These are phyloP conservation scores for Epizoanthus illoricatus DNA, from an alignment of 92 coral and sea anemone genomes.

Conservation along the genomic window DNA sequence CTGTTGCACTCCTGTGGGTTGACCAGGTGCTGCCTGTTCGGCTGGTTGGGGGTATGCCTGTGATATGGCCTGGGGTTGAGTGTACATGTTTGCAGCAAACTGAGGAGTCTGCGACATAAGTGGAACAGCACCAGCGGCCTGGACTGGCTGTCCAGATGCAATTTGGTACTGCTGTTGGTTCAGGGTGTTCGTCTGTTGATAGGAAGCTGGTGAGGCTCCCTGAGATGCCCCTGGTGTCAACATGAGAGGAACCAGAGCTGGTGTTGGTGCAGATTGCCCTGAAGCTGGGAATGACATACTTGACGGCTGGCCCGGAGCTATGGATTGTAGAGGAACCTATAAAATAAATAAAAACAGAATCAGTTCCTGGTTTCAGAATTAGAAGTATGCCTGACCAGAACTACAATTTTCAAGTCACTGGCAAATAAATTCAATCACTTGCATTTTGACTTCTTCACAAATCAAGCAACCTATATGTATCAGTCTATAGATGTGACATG, in stretches of 20 bases:
- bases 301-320: background rate
- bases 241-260: conserved; percentile 27
- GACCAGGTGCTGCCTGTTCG: conserved; percentile 16
- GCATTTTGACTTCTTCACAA: too few relatives aligned
- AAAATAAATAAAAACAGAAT: background rate
- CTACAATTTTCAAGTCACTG: too few relatives aligned
- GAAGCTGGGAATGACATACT: background rate
- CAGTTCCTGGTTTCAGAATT: background rate
- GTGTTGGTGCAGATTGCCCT: conserved; percentile 13
- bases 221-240: conserved; percentile 26
- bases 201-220: background rate
- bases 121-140: conserved; percentile 15
- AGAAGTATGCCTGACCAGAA: too few relatives aligned
- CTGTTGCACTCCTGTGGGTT: background rate
- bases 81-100: conserved; percentile 17
- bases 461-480: too few relatives aligned
- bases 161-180: conserved; percentile 23
- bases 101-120: conserved; percentile 36
- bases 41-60: conserved; percentile 29
- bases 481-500: too few relatives aligned
- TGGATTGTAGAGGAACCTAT: conserved; percentile 12
- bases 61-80: conserved; percentile 20
- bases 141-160: conserved; percentile 15
- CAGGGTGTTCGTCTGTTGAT: background rate
- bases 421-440: too few relatives aligned